A percentile compares a stretch with the other conserved stretches of the same genome.
These are phyloP conservation scores for Microvelia longipes DNA, from an alignment of 1,140 invertebrate genomes.

Conservation along the genomic window DNA sequence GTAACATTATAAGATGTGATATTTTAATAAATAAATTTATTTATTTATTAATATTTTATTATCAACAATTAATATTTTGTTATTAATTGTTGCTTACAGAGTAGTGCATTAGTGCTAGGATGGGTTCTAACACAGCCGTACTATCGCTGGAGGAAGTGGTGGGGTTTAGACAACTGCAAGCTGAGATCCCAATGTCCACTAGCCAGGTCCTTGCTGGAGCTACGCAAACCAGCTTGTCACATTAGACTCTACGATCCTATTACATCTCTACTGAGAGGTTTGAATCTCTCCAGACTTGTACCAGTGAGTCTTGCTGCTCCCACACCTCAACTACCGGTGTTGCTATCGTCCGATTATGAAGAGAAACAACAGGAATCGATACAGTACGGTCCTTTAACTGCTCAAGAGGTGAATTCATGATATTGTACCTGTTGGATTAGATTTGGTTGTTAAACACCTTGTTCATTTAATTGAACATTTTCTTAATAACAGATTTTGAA, in stretches of 20 bases:
- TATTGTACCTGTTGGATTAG: too few species aligned
- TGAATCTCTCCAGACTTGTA: not conserved
- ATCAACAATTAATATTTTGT: not conserved
- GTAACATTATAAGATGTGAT: not conserved
- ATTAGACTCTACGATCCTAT: not conserved
- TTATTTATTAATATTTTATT: not conserved
- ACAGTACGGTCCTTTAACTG: slow-evolving; percentile 7
- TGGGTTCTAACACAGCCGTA: slow-evolving; percentile 7
- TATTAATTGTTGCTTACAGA: slow-evolving; percentile 10
- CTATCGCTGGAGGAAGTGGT: slow-evolving; percentile 4
- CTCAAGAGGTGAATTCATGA: slow-evolving; percentile 6
- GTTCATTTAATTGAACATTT: too few species aligned
- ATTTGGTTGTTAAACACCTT: too few species aligned
- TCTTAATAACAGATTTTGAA: too few species aligned
- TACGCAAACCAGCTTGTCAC: not conserved
- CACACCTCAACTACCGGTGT: not conserved
- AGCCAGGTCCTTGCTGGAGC: not conserved
- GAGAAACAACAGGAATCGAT: not conserved
- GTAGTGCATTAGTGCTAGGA: slow-evolving; percentile 10
- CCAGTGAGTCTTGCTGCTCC: slow-evolving; percentile 1
- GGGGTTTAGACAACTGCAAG: not conserved
- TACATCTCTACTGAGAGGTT: not conserved
- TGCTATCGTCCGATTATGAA: not conserved
- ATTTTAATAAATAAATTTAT: not conserved
- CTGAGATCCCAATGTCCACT: not conserved